Evolutionary conservation across 2,113 vertebrate species (phyloP).

Genomic region (Aplodontia rufa): DNA sequence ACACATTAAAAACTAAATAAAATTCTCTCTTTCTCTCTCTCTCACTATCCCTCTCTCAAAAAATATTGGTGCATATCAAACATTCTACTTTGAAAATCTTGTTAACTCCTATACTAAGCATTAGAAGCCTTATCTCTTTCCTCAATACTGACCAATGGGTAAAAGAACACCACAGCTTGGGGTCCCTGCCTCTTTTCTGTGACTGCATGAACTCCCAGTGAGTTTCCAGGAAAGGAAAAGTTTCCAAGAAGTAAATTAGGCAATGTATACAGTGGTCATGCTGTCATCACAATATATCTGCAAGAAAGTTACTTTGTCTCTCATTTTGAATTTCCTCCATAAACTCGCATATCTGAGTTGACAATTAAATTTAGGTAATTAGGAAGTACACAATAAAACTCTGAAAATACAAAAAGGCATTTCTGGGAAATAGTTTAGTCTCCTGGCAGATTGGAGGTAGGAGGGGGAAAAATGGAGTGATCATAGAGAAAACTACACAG

Average conservation of each 20-base stretch:
- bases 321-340: background rate
- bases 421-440: conserved; percentile 2
- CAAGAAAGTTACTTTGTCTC: conserved; percentile 9
- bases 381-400: background rate
- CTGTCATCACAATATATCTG: background rate
- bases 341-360: background rate
- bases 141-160: background rate
- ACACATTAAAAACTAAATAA: too few relatives aligned
- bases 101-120: background rate
- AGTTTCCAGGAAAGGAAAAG: background rate
- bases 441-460: background rate
- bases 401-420: conserved; percentile 25
- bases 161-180: background rate
- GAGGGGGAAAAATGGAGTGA: background rate
- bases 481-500: conserved; percentile 38
- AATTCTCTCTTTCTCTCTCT: too few relatives aligned
- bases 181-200: background rate
- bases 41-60: too few relatives aligned
- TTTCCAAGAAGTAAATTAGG: conserved; percentile 1
- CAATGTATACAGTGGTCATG: background rate
- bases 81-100: background rate
- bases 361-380: conserved; percentile 33
- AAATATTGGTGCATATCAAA: background rate
- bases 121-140: background rate
- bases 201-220: background rate